Conservation (phyloP, 1,140 invertebrate genomes). For the Choristoneura fumiferana region DNA sequence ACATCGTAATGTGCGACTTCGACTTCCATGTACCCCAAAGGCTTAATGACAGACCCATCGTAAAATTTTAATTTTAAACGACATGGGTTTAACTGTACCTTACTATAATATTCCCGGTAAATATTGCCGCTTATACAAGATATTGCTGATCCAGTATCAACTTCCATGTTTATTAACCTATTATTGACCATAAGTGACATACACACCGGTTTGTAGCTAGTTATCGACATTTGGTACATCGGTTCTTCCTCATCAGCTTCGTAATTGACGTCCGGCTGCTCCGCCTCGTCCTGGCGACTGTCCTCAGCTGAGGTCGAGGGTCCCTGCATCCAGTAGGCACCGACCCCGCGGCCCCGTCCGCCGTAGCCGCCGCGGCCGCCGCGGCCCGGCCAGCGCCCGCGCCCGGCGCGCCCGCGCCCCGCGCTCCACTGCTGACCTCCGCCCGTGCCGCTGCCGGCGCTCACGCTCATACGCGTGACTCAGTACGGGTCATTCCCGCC, state of each 20-base stretch:
- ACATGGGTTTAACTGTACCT: not conserved
- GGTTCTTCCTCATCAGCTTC: not conserved
- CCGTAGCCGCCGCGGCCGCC: too few relatives aligned
- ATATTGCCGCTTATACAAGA: slow-evolving; percentile 11
- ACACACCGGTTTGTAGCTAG: slow-evolving; percentile 14
- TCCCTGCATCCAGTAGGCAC: too few relatives aligned
- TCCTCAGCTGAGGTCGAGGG: too few relatives aligned
- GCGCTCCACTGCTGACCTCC: too few relatives aligned
- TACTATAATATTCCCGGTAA: not conserved
- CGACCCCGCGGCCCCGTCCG: too few relatives aligned
- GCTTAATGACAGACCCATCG: slow-evolving; percentile 1
- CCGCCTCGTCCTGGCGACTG: not conserved
- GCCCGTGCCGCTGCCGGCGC: too few relatives aligned
- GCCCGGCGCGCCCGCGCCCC: too few relatives aligned
- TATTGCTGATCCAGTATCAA: slow-evolving; percentile 16
- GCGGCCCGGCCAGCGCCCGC: too few relatives aligned
- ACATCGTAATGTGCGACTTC: not conserved
- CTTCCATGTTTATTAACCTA: slow-evolving; percentile 2
- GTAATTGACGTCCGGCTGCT: not conserved
- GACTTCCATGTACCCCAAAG: not conserved
- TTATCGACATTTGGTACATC: slow-evolving; percentile 13
- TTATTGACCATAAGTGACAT: not conserved
- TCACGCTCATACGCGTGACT: too few relatives aligned
- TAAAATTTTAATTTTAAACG: slow-evolving; percentile 17
- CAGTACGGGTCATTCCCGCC: too few relatives aligned